phyloP scores from a whole-genome alignment of 2,113 vertebrate genomes.

The Saguinus midas region DNA sequence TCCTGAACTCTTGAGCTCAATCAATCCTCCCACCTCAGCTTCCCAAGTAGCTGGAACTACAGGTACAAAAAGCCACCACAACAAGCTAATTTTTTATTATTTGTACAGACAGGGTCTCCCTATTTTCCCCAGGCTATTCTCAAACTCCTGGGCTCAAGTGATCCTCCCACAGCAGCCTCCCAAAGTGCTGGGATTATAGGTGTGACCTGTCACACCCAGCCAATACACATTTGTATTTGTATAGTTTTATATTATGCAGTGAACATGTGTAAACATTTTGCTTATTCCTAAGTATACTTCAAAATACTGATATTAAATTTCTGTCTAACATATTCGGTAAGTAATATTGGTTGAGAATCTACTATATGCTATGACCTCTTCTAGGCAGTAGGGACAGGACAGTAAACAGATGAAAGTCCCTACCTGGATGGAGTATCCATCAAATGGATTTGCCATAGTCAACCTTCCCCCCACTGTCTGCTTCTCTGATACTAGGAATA shows the following conservation, averaged over 20 bases:
- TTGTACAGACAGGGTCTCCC: too few relatives aligned
- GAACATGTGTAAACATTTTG: not conserved
- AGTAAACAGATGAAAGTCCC: not conserved
- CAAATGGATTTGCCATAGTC: not conserved
- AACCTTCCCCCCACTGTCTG: not conserved
- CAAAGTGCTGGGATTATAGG: too few relatives aligned
- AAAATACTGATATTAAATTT: not conserved
- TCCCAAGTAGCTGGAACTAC: too few relatives aligned
- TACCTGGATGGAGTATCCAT: not conserved
- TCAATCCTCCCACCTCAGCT: too few relatives aligned
- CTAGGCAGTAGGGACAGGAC: not conserved
- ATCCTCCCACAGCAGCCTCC: too few relatives aligned
- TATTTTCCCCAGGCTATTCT: too few relatives aligned
- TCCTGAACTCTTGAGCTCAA: too few relatives aligned
- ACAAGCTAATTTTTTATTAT: too few relatives aligned
- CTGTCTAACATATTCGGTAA: not conserved
- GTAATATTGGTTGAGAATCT: not conserved
- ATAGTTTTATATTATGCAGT: not conserved
- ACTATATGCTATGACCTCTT: not conserved
- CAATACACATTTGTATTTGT: not conserved
- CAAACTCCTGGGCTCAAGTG: too few relatives aligned
- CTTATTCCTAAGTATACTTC: not conserved
- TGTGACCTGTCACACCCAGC: too few relatives aligned
- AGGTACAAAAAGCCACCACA: too few relatives aligned
- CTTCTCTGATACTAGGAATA: not conserved